These are phyloP conservation scores for Paragorgia papillata DNA, from an alignment of 92 coral and sea anemone species.

Conservation along the genomic window DNA sequence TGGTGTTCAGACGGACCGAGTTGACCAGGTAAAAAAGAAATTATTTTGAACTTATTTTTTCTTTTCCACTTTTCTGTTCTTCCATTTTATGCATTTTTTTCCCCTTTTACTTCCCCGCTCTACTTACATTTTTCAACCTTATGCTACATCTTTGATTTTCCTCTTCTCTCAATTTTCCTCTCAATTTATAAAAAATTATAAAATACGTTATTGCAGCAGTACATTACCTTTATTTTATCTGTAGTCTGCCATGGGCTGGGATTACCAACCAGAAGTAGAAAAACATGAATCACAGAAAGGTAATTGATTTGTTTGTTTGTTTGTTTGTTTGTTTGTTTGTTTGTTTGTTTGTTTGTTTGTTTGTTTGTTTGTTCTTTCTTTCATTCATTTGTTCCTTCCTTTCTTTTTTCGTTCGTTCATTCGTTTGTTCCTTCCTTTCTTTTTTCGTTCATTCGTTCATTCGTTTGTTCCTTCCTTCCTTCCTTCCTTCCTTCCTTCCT, in stretches of 20 bases:
- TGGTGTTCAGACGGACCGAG: conserved; percentile 92
- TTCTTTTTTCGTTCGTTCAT: not conserved
- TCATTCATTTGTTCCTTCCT: not conserved
- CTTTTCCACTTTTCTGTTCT: conserved; percentile 49
- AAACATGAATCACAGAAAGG: conserved; percentile 35
- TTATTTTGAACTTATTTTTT: conserved; percentile 31
- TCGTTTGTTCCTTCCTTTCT: not conserved
- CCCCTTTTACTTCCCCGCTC: not conserved
- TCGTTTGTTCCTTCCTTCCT: conserved; percentile 5
- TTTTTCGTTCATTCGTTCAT: not conserved
- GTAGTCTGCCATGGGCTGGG: conserved; percentile 16
- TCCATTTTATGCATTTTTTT: not conserved
- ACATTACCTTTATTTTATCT: not conserved
- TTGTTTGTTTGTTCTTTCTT: not conserved
- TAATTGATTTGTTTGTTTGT: not conserved
- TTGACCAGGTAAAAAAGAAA: conserved; percentile 65
- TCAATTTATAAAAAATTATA: no score
- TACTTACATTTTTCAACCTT: not conserved
- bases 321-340: not conserved
- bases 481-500: conserved; percentile 6
- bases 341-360: not conserved
- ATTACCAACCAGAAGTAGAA: conserved; percentile 16
- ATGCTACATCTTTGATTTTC: not conserved
- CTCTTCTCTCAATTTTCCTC: not conserved
- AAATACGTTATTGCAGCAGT: no score